These are phyloP conservation scores for Metallyticus violacea DNA, from an alignment of 2,888 invertebrate genomes.

Conservation along the genomic window DNA sequence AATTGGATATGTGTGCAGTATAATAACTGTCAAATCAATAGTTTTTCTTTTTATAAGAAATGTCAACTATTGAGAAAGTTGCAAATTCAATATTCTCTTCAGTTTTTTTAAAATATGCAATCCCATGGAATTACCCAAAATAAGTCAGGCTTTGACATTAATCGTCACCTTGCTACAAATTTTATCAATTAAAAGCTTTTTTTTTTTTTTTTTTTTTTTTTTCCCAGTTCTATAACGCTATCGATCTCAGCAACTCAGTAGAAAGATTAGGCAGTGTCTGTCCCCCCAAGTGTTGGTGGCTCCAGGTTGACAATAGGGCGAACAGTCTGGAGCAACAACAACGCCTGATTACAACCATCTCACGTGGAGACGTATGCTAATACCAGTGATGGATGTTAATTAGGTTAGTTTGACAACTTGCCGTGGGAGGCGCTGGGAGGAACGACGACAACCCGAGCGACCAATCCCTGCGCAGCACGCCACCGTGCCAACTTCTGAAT, in stretches of 20 bases:
- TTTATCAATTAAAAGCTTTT: too few species aligned
- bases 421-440: not conserved
- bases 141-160: too few species aligned
- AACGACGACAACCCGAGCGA: not conserved
- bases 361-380: not conserved
- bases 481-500: not conserved
- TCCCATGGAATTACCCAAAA: too few species aligned
- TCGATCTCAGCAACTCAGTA: not conserved
- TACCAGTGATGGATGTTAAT: not conserved
- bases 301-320: not conserved
- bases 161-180: too few species aligned
- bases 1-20: too few species aligned
- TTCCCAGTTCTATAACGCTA: too few species aligned
- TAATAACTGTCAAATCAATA: too few species aligned
- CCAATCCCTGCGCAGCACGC: not conserved
- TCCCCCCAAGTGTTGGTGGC: not conserved
- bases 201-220: too few species aligned
- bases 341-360: not conserved
- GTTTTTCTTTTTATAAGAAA: too few species aligned
- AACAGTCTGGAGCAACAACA: not conserved
- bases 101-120: too few species aligned
- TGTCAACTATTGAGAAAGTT: too few species aligned
- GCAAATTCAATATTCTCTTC: too few species aligned
- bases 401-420: conserved; percentile 2
- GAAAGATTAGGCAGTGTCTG: not conserved